Conservation (phyloP, 1,140 invertebrate species). For the Leguminivora glycinivorella region DNA sequence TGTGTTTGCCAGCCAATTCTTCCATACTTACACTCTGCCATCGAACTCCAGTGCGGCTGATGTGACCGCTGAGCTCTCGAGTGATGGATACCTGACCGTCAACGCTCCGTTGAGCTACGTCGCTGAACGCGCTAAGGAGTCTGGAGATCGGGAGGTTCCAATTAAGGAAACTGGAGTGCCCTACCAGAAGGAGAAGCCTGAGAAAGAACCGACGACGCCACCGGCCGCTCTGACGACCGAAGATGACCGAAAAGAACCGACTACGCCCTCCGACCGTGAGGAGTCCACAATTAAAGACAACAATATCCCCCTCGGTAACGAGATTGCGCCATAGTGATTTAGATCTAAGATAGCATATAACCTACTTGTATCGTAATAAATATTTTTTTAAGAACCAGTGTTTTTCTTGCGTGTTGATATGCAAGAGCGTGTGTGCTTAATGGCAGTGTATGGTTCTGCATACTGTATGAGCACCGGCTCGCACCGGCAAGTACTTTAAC, state of each 20-base stretch:
- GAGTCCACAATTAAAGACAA: conserved; percentile 62
- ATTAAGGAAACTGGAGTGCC: conserved; percentile 55
- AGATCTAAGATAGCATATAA: conserved; percentile 19
- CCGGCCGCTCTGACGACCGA: conserved; percentile 30
- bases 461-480: conserved; percentile 15
- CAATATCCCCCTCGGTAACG: conserved; percentile 60
- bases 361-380: conserved; percentile 29
- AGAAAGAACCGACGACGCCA: conserved; percentile 31
- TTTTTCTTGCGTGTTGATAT: conserved; percentile 23
- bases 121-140: conserved; percentile 36
- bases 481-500: conserved; percentile 5
- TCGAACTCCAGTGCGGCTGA: conserved; percentile 54
- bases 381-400: conserved; percentile 27
- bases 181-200: conserved; percentile 43
- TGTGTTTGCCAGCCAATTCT: conserved; percentile 68
- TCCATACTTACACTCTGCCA: conserved; percentile 67
- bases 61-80: conserved; percentile 54
- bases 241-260: conserved; percentile 33
- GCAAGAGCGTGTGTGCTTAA: conserved; percentile 22
- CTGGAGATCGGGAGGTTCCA: conserved; percentile 54
- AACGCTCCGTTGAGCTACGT: conserved; percentile 46
- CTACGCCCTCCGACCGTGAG: conserved; percentile 53
- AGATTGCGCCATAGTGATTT: conserved; percentile 48
- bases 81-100: conserved; percentile 56
- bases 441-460: conserved; percentile 15